Evolutionary conservation across 1,140 invertebrate species (phyloP).

Genomic region (Acromyrmex heyeri): DNA sequence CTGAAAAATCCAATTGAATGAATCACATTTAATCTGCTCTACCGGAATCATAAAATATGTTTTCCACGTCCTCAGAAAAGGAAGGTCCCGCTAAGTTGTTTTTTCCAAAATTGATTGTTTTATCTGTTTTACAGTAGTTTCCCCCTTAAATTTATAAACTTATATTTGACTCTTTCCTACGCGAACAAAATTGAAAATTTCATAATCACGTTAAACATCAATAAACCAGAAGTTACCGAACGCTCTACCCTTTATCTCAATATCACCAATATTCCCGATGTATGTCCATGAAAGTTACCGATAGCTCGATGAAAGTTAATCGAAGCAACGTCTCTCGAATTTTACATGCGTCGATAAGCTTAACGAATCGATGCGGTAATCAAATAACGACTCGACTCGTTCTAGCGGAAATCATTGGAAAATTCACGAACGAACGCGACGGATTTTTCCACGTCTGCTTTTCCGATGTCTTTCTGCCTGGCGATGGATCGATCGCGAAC

Average conservation of each 20-base stretch:
- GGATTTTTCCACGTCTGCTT: constrained; percentile 13
- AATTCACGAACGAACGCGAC: neutral
- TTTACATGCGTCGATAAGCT: constrained; percentile 23
- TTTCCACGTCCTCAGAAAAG: no score
- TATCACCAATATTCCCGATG: constrained; percentile 30
- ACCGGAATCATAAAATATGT: no score
- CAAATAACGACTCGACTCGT: constrained; percentile 49
- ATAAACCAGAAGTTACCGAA: constrained; percentile 31
- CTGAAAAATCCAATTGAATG: no score
- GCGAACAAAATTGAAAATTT: neutral
- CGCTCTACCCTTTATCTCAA: constrained; percentile 5
- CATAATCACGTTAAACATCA: neutral
- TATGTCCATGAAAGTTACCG: constrained; percentile 3
- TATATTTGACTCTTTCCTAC: neutral
- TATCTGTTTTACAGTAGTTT: no score
- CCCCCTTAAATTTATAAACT: neutral
- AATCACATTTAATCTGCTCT: no score
- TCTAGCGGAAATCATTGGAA: constrained; percentile 29
- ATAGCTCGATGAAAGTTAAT: constrained; percentile 37
- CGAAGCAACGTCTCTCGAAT: constrained; percentile 8
- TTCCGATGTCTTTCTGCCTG: constrained; percentile 20
- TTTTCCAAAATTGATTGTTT: no score
- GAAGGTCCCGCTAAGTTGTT: no score
- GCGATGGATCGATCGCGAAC: neutral
- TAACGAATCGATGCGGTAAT: constrained; percentile 50